Percentiles rank a stretch among this genome's conserved stretches.
Conservation (phyloP, 1,140 invertebrate genomes). For the Whitmania pigra region DNA sequence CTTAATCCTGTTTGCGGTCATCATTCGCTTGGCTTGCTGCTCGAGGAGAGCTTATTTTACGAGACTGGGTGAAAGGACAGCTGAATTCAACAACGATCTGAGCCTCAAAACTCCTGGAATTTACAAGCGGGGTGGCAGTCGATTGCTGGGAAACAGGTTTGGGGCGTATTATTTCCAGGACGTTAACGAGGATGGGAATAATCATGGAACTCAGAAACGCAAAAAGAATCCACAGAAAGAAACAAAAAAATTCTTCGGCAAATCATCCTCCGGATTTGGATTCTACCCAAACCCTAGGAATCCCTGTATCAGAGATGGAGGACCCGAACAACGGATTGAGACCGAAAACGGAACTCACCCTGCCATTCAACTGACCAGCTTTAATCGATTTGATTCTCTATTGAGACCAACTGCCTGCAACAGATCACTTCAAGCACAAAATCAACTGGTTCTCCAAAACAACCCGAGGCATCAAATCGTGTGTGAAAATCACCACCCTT, state of each 20-base stretch:
- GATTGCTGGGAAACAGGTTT: background rate
- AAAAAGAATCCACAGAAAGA: too few species aligned
- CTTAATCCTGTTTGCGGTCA: background rate
- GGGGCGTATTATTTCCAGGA: slow-evolving; percentile 2
- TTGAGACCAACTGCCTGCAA: background rate
- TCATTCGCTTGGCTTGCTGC: background rate
- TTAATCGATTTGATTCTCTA: background rate
- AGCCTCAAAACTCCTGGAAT: background rate
- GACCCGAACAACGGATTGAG: background rate
- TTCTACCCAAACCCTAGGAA: background rate
- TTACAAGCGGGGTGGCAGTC: background rate
- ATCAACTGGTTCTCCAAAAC: background rate
- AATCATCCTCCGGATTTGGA: background rate
- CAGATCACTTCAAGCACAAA: background rate
- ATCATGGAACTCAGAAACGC: background rate
- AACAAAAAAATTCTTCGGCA: background rate
- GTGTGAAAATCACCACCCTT: too few species aligned
- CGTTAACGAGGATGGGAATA: background rate
- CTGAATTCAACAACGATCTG: background rate
- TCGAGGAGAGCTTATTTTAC: too few species aligned
- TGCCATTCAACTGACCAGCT: background rate
- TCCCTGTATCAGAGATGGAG: background rate
- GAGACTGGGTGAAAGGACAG: too few species aligned
- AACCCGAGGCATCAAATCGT: too few species aligned
- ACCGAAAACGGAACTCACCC: background rate